These are phyloP conservation scores for Aspidapion aeneum DNA, from an alignment of 2,888 invertebrate genomes.

Conservation along the genomic window DNA sequence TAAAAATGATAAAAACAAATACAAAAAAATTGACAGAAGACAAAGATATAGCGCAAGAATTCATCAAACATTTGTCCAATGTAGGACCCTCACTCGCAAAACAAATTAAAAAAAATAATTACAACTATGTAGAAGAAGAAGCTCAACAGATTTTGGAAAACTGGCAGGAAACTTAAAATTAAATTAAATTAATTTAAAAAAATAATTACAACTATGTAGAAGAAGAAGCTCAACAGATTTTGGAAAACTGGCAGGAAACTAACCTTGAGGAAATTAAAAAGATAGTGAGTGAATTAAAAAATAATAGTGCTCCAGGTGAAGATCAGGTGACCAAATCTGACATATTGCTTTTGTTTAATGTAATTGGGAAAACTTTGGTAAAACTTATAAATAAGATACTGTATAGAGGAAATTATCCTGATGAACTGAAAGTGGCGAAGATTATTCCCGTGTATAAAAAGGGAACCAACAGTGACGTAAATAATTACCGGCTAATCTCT, in stretches of 20 bases:
- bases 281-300: neutral
- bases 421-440: neutral
- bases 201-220: neutral
- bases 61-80: neutral
- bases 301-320: neutral
- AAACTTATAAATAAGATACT: neutral
- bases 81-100: neutral
- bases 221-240: neutral
- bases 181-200: neutral
- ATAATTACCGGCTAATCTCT: neutral
- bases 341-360: neutral
- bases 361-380: neutral
- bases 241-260: neutral
- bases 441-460: neutral
- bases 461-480: neutral
- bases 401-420: neutral
- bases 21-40: neutral
- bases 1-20: neutral
- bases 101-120: neutral
- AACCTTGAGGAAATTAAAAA: neutral
- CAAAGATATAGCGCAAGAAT: neutral
- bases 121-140: too few species aligned
- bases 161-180: too few species aligned
- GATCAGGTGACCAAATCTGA: neutral
- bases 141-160: too few species aligned